phyloP scores from a whole-genome alignment of 2,797 vertebrate species.

The Setipinna tenuifilis region DNA sequence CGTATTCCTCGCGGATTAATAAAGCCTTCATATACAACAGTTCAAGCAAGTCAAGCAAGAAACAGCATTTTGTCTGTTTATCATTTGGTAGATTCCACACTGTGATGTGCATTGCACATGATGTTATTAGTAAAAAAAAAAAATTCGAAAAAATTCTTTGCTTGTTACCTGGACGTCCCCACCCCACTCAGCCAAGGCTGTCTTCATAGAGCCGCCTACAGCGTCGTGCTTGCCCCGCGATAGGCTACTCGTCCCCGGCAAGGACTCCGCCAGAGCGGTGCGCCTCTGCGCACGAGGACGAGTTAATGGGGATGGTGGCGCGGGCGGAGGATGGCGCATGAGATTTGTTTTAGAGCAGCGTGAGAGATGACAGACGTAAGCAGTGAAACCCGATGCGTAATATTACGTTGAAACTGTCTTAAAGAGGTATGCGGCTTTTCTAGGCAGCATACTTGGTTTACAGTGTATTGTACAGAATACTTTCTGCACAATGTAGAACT shows the following conservation, averaged over 20 bases:
- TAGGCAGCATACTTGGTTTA: no score
- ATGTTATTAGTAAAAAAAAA: background rate
- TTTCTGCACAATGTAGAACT: no score
- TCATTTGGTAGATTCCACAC: background rate
- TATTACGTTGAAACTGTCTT: constrained; percentile 59
- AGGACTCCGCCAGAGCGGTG: constrained; percentile 62
- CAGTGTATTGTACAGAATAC: no score
- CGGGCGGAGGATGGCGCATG: constrained; percentile 38
- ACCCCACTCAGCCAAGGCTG: constrained; percentile 36
- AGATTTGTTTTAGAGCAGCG: constrained; percentile 43
- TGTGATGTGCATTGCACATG: background rate
- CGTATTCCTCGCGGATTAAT: background rate
- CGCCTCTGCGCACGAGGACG: constrained; percentile 55
- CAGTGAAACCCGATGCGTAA: constrained; percentile 61
- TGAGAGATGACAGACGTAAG: constrained; percentile 31
- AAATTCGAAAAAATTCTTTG: background rate
- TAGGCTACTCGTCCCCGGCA: constrained; percentile 47
- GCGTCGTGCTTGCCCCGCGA: constrained; percentile 41
- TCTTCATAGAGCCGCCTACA: constrained; percentile 45
- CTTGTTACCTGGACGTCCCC: constrained; percentile 60
- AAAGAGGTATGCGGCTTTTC: constrained; percentile 59
- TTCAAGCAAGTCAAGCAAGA: background rate
- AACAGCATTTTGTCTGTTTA: background rate
- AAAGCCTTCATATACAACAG: background rate
- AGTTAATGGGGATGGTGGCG: constrained; percentile 45